Conservation (phyloP, 2,888 invertebrate species). For the Zaprionus bogoriensis region DNA sequence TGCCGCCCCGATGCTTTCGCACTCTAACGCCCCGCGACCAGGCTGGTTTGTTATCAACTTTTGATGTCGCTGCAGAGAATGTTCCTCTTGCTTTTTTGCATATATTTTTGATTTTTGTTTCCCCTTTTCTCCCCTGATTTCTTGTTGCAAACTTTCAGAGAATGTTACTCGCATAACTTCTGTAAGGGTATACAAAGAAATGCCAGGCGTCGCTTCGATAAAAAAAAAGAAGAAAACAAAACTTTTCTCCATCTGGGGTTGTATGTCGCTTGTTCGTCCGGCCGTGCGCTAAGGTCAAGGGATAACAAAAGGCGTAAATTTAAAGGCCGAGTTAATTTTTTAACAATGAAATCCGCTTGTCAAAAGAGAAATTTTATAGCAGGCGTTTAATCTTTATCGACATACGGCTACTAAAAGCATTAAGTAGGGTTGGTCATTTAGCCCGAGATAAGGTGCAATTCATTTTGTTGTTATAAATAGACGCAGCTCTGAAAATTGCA, state of each 20-base stretch:
- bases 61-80: slow-evolving; percentile 46
- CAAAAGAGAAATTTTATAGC: slow-evolving; percentile 69
- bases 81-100: neutral
- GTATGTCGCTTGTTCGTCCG: slow-evolving; percentile 16
- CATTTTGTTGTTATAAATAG: slow-evolving; percentile 63
- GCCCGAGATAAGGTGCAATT: slow-evolving; percentile 36
- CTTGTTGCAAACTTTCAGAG: slow-evolving; percentile 31
- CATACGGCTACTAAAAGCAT: slow-evolving; percentile 24
- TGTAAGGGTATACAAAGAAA: slow-evolving; percentile 43
- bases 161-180: slow-evolving; percentile 27
- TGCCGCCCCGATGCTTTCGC: slow-evolving; percentile 12
- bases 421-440: slow-evolving; percentile 27
- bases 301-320: slow-evolving; percentile 77
- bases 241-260: slow-evolving; percentile 10
- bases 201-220: slow-evolving; percentile 34
- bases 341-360: slow-evolving; percentile 73
- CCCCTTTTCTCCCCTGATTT: neutral
- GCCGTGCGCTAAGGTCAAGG: slow-evolving; percentile 55
- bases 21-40: slow-evolving; percentile 34
- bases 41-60: slow-evolving; percentile 50
- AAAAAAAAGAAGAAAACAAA: too few species aligned
- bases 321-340: slow-evolving; percentile 75
- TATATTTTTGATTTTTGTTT: slow-evolving; percentile 7
- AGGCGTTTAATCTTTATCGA: slow-evolving; percentile 72
- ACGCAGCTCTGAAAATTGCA: slow-evolving; percentile 38